Conservation (phyloP, 2,113 vertebrate genomes). For the Macrotus californicus region DNA sequence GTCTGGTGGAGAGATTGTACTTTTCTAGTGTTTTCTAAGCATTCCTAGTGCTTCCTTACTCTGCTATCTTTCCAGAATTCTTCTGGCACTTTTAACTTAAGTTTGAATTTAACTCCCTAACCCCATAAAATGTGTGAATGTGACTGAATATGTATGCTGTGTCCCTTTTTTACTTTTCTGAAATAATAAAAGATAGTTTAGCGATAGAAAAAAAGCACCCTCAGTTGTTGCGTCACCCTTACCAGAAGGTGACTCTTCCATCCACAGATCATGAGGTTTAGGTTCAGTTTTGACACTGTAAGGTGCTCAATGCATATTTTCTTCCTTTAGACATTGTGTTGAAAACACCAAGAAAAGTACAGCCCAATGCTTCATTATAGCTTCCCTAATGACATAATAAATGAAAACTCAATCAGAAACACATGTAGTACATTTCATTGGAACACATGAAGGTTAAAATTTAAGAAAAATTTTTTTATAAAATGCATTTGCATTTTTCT, state of each 20-base stretch:
- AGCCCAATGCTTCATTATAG: neutral
- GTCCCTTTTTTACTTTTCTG: neutral
- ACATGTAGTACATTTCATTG: neutral
- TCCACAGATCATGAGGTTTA: neutral
- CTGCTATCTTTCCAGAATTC: neutral
- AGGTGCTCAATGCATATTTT: neutral
- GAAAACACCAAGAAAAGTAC: neutral
- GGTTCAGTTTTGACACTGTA: neutral
- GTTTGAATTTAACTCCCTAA: neutral
- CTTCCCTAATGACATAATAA: neutral
- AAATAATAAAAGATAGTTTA: neutral
- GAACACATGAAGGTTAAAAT: neutral
- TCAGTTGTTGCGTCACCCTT: neutral
- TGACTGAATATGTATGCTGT: neutral
- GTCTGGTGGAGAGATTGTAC: neutral
- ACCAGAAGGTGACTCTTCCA: neutral
- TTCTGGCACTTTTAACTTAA: neutral
- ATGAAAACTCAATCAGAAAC: conserved; percentile 26
- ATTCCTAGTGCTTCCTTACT: neutral
- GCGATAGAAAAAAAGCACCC: neutral
- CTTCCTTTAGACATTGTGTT: neutral
- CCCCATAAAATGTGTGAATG: neutral
- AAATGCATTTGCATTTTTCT: neutral
- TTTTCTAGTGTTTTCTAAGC: neutral
- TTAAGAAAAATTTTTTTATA: neutral